A percentile compares a stretch with the other conserved stretches of the same genome.
Conservation (phyloP, 2,797 vertebrate species). For the Serranus cabrilla region DNA sequence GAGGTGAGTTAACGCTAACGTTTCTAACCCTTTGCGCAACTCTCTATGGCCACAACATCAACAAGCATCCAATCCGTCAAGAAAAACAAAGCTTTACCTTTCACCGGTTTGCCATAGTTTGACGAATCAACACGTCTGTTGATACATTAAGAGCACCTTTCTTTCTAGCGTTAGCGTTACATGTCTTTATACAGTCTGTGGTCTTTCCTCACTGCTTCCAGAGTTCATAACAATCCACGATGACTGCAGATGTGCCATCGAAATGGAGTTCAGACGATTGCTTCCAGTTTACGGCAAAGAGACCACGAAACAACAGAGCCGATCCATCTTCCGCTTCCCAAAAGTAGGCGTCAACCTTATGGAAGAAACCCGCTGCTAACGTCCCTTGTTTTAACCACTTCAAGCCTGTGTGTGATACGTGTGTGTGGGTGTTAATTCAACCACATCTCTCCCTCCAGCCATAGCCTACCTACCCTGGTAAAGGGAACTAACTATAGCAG, state of each 20-base stretch:
- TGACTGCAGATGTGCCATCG: slow-evolving; percentile 51
- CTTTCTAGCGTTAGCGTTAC: neutral
- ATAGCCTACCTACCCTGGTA: too few relatives aligned
- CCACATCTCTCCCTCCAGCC: too few relatives aligned
- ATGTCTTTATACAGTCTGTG: neutral
- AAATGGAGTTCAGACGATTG: slow-evolving; percentile 44
- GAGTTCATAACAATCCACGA: slow-evolving; percentile 19
- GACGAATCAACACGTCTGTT: slow-evolving; percentile 32
- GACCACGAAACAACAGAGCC: slow-evolving; percentile 19
- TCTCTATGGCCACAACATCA: slow-evolving; percentile 17
- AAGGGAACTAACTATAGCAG: too few relatives aligned
- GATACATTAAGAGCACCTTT: neutral
- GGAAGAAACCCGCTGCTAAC: neutral
- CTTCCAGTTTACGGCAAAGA: slow-evolving; percentile 66
- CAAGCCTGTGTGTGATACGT: fast-evolving
- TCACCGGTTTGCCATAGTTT: slow-evolving; percentile 26
- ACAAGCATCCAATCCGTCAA: neutral
- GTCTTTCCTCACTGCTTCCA: neutral
- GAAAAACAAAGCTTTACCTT: slow-evolving; percentile 32
- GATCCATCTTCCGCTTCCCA: slow-evolving; percentile 67
- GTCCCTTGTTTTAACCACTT: neutral
- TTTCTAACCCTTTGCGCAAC: neutral
- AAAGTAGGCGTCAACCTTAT: slow-evolving; percentile 56
- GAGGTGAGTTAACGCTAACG: neutral
- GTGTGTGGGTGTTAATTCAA: neutral